phyloP scores from a whole-genome alignment of 2,113 vertebrate species.

The Corythornis cristatus region DNA sequence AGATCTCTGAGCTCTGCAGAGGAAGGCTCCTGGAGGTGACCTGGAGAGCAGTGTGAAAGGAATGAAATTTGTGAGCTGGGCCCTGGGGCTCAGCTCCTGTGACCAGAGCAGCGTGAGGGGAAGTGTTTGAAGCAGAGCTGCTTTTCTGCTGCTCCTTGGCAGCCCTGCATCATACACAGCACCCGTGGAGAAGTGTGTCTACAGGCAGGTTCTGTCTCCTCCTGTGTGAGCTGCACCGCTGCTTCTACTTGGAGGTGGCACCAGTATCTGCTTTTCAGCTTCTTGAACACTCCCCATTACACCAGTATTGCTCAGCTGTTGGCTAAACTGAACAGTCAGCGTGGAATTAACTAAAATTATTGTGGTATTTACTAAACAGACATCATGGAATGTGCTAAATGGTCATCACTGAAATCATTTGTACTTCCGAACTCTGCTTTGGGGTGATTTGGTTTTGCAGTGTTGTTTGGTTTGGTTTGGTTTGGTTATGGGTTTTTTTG shows the following conservation, averaged over 20 bases:
- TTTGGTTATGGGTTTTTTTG: too few relatives aligned
- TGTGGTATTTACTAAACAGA: too few relatives aligned
- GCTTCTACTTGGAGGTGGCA: neutral
- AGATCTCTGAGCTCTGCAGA: neutral
- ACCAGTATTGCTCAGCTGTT: neutral
- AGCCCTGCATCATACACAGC: neutral
- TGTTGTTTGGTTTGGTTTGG: neutral
- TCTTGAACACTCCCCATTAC: neutral
- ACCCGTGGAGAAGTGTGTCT: neutral
- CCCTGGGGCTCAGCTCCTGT: neutral
- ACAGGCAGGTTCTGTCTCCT: neutral
- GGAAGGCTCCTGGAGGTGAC: neutral
- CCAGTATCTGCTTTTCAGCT: neutral
- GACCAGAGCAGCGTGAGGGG: fast-evolving
- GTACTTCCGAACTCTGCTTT: neutral
- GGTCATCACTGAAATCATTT: neutral
- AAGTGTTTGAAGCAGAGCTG: neutral
- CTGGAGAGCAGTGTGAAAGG: neutral
- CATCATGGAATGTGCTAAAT: too few relatives aligned
- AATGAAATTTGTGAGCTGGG: neutral
- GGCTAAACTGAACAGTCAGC: neutral
- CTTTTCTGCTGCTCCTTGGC: neutral
- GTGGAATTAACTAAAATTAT: too few relatives aligned
- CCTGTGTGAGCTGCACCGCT: neutral
- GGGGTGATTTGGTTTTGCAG: neutral